Evolutionary conservation across 2,113 vertebrate genomes (phyloP), one percentile per base, ranked within the genome.

Genomic region (Ameiurus melas): DNA sequence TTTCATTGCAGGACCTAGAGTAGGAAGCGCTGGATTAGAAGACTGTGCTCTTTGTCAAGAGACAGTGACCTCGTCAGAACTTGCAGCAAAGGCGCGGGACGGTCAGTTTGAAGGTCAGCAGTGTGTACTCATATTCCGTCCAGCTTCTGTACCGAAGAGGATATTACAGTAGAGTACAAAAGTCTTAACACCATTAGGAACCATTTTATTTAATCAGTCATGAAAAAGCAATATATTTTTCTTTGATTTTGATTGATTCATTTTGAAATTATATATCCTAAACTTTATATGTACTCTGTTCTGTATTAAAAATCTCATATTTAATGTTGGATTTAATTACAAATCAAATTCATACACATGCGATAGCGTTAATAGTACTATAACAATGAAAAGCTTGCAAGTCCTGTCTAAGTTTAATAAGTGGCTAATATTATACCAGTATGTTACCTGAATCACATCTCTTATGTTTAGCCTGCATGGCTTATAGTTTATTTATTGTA

Each of bases 41-140:
- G 98, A 99, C 91, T 99, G 98, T 62, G 97, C 96, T 66, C 94
- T 99, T 78, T 99, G 98, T 95, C 98, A 99, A 92, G 98, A 99
- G 94, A 97, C 96, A 36, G 94, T 97, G 91, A 97, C 98, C 1
- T 97, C 98, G 89, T 97, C 98, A 0, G 98, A 99, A 91, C 94
- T 98, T 39, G 97, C 97, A 88, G 96, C 97, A 88, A 99, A 99
- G 93, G 96, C 97, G 88, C 94, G 95, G 57, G 97, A 97, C 7
- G 98, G 98, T 4, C 97, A 98, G 88, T 96, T 99, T 66, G 98
- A 99, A 97, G 98, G 98, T 99, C 93, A 93, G 93, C 39, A 87
- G 4, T 60, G 25, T 58, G 22, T 9, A 58, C 3, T 85, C 7
- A 3, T 77, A 10, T 47, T 51, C 22, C 1, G 10, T 0, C 53